phyloP scores from a whole-genome alignment of 2,797 vertebrate species.

The Lacerta agilis region DNA sequence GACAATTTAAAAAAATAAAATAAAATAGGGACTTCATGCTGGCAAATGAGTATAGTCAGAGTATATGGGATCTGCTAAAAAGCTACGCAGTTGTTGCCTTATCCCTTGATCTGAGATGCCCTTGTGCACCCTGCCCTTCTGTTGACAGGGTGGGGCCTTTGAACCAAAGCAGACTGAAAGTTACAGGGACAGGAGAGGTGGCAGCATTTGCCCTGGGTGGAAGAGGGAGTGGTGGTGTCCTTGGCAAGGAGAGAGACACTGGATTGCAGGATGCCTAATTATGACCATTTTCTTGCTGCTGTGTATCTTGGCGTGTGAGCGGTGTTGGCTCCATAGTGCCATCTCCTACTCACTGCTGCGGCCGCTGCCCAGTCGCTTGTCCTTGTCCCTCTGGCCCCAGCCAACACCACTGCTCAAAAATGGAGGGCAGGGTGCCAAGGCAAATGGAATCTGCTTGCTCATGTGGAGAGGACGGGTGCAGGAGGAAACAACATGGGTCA shows the following conservation, averaged over 20 bases:
- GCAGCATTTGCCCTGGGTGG: background rate
- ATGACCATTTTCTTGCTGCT: too few relatives aligned
- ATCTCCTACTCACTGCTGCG: background rate
- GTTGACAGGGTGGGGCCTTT: background rate
- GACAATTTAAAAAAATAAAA: background rate
- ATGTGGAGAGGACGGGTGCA: background rate
- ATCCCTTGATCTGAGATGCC: background rate
- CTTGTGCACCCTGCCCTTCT: background rate
- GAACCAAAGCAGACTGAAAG: background rate
- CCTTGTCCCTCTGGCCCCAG: background rate
- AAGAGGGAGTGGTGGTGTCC: background rate
- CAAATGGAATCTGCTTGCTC: background rate
- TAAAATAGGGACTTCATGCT: background rate
- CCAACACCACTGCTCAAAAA: background rate
- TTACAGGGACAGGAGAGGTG: background rate
- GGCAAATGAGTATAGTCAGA: background rate
- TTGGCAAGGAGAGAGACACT: too few relatives aligned
- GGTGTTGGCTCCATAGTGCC: background rate
- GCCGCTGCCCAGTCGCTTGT: background rate
- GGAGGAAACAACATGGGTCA: too few relatives aligned
- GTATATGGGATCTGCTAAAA: background rate
- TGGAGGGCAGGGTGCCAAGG: background rate
- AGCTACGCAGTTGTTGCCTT: background rate
- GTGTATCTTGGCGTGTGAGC: background rate
- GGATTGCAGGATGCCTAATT: background rate